phyloP scores from a whole-genome alignment of 1,140 invertebrate genomes.

The Oryzaephilus surinamensis region DNA sequence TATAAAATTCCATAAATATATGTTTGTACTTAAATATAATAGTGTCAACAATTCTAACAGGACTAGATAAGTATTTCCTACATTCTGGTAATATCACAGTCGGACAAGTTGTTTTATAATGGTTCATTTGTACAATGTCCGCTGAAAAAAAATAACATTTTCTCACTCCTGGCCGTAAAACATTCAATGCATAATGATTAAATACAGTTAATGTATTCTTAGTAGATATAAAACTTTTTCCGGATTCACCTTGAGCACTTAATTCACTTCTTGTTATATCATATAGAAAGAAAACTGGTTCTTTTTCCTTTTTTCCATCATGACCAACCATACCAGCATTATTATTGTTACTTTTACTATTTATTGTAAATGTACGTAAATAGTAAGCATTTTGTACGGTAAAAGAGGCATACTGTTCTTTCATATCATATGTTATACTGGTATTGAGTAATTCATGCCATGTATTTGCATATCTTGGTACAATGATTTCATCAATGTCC shows the following conservation, averaged over 20 bases:
- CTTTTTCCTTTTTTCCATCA: no score
- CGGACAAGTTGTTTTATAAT: conserved; percentile 40
- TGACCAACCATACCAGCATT: no score
- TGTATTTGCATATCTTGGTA: conserved; percentile 46
- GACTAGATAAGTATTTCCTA: conserved; percentile 23
- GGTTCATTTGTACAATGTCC: conserved; percentile 45
- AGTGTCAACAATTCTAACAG: conserved; percentile 17
- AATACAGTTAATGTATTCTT: conserved; percentile 55
- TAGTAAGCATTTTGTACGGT: conserved; percentile 54
- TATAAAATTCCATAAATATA: no score
- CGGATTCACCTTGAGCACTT: conserved; percentile 51
- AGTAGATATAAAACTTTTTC: conserved; percentile 61
- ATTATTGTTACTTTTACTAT: conserved; percentile 29
- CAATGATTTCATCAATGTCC: conserved; percentile 60
- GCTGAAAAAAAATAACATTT: conserved; percentile 40
- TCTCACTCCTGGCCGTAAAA: conserved; percentile 44
- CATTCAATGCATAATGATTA: conserved; percentile 60
- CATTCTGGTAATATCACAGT: conserved; percentile 26
- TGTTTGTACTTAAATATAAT: conserved; percentile 23
- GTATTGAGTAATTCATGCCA: conserved; percentile 44
- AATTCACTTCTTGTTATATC: conserved; percentile 29
- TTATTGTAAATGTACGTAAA: conserved; percentile 29
- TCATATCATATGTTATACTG: conserved; percentile 31
- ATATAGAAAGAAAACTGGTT: conserved; percentile 23
- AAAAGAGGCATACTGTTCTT: conserved; percentile 48